These are phyloP conservation scores for Numida meleagris DNA, from an alignment of 2,113 vertebrate species.

Conservation along the genomic window DNA sequence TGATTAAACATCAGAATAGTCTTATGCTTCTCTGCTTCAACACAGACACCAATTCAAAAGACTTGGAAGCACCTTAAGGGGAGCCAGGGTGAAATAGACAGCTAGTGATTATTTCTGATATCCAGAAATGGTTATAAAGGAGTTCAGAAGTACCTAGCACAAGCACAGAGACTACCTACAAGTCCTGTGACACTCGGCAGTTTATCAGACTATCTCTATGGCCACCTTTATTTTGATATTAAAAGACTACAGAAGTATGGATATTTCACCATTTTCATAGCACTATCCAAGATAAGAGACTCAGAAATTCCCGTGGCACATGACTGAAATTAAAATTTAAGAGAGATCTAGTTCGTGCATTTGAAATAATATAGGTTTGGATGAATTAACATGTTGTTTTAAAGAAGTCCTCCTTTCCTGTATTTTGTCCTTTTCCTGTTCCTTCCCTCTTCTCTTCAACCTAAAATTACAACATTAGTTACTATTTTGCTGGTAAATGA, in stretches of 20 bases:
- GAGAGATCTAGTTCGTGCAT: neutral
- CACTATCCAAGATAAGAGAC: neutral
- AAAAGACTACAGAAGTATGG: neutral
- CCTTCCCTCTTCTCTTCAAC: neutral
- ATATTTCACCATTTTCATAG: neutral
- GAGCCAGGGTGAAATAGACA: neutral
- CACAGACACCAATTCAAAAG: neutral
- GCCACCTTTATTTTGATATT: rapidly evolving
- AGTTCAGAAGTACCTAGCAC: neutral
- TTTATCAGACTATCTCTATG: neutral
- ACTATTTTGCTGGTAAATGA: neutral
- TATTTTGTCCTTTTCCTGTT: neutral
- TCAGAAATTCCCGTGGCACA: neutral
- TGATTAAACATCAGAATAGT: neutral
- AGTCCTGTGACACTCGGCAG: neutral
- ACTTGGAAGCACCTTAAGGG: neutral
- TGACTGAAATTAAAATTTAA: neutral
- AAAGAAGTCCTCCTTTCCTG: neutral
- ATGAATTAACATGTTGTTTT: neutral
- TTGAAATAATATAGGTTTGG: neutral
- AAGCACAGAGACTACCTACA: neutral
- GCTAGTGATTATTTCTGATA: neutral
- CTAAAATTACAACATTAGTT: neutral
- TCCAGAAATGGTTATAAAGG: neutral
- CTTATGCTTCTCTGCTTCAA: neutral